phyloP scores from a whole-genome alignment of 2,888 invertebrate species.

The Flexamia atlantica region DNA sequence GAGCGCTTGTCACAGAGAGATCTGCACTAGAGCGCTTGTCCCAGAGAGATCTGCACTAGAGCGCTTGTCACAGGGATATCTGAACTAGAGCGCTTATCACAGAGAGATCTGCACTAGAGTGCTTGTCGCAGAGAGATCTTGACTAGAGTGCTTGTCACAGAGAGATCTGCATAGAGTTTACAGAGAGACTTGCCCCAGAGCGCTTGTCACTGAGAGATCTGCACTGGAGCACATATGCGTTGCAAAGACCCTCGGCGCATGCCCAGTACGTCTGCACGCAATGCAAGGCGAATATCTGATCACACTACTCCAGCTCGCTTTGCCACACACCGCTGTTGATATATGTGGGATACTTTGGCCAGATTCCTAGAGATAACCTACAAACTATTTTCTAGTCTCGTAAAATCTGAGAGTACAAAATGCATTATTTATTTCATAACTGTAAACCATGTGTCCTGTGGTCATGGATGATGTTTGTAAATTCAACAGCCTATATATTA shows the following conservation, averaged over 20 bases:
- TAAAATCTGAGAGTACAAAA: background rate
- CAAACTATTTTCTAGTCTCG: conserved; percentile 25
- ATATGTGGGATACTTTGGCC: conserved; percentile 5
- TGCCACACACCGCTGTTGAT: background rate
- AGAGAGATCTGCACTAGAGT: too few relatives aligned
- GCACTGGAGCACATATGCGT: background rate
- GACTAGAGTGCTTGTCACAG: too few relatives aligned
- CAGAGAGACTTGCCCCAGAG: too few relatives aligned
- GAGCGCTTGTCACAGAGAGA: too few relatives aligned
- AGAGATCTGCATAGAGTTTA: too few relatives aligned
- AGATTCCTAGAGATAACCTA: conserved; percentile 2
- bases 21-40: too few relatives aligned
- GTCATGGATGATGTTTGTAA: too few relatives aligned
- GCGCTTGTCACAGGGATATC: too few relatives aligned
- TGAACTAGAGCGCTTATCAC: too few relatives aligned
- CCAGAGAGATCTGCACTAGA: too few relatives aligned
- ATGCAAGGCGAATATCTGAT: conserved; percentile 8
- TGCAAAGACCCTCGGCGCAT: conserved; percentile 1
- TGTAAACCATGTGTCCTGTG: background rate
- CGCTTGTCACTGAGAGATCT: background rate
- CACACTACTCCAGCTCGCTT: background rate
- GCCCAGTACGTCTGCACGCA: conserved; percentile 13
- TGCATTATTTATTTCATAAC: conserved; percentile 32
- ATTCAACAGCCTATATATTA: too few relatives aligned
- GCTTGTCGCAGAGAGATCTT: too few relatives aligned